These are phyloP conservation scores for Gallirallus australis DNA, from an alignment of 2,797 vertebrate genomes.

Conservation along the genomic window DNA sequence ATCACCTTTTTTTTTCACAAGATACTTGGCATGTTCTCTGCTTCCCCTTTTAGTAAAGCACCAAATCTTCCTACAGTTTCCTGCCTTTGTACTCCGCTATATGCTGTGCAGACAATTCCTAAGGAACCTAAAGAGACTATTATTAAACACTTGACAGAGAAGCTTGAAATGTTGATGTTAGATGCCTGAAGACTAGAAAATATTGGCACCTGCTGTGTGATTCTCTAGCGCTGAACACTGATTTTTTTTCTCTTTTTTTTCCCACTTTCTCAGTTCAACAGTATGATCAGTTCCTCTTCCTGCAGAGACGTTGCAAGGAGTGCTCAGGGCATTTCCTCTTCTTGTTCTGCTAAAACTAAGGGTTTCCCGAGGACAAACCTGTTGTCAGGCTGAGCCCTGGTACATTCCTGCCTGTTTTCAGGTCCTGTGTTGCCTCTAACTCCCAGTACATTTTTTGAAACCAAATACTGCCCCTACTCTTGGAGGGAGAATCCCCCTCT, in stretches of 20 bases:
- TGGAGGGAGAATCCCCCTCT: not conserved
- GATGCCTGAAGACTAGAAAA: not conserved
- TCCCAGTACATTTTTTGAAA: not conserved
- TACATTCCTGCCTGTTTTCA: not conserved
- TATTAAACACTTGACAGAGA: not conserved
- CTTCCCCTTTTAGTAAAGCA: slow-evolving; percentile 18
- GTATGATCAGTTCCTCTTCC: not conserved
- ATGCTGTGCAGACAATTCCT: not conserved
- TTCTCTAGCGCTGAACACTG: not conserved
- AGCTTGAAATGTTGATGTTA: slow-evolving; percentile 15
- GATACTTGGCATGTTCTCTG: not conserved
- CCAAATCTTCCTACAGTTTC: not conserved
- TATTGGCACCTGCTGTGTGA: slow-evolving; percentile 9
- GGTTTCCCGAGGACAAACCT: not conserved
- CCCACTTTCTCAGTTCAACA: not conserved
- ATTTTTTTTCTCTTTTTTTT: not conserved
- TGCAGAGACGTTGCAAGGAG: not conserved
- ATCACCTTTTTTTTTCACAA: not conserved
- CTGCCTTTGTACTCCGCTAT: slow-evolving; percentile 27
- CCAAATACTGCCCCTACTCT: not conserved
- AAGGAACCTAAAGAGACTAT: not conserved
- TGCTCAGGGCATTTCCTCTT: slow-evolving; percentile 3
- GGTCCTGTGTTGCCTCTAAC: rapidly evolving
- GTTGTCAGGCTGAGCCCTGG: rapidly evolving
- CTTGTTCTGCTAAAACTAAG: not conserved